phyloP scores from a whole-genome alignment of 1,140 invertebrate genomes.

The Heterodera carotae region DNA sequence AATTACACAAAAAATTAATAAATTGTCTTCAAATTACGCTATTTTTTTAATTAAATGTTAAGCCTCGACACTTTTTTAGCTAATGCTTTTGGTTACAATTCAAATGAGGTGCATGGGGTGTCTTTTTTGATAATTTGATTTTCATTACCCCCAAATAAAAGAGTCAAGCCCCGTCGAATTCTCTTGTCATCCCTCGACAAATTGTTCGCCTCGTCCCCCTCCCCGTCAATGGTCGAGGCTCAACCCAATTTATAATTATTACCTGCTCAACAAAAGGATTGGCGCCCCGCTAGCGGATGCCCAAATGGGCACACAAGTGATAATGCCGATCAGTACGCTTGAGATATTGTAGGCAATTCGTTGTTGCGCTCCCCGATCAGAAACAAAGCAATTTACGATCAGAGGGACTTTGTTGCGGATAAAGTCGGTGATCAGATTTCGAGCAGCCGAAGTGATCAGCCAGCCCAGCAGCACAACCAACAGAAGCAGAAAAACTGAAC shows the following conservation, averaged over 20 bases:
- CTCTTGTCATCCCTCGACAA: too few species aligned
- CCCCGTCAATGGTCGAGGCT: too few species aligned
- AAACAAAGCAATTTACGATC: not conserved
- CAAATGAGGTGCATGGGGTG: too few species aligned
- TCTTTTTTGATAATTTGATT: too few species aligned
- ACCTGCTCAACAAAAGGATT: conserved; percentile 15
- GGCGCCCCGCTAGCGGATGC: conserved; percentile 2
- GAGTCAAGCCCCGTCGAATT: too few species aligned
- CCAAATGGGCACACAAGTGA: conserved; percentile 18
- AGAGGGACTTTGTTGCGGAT: not conserved
- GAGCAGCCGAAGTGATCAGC: conserved; percentile 8
- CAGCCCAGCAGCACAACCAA: conserved; percentile 18
- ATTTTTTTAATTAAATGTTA: not conserved
- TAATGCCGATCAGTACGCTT: not conserved
- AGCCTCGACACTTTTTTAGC: too few species aligned
- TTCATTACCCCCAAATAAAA: too few species aligned
- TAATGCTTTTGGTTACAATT: too few species aligned
- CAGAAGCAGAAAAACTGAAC: conserved; percentile 10
- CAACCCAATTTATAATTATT: too few species aligned
- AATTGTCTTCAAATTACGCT: too few species aligned
- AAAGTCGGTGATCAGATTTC: not conserved
- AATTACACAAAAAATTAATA: not conserved
- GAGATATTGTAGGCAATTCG: not conserved
- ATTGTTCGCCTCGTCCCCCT: too few species aligned
- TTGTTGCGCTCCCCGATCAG: not conserved